These are phyloP conservation scores for Pangasius djambal DNA, from an alignment of 2,797 vertebrate species.

Conservation along the genomic window DNA sequence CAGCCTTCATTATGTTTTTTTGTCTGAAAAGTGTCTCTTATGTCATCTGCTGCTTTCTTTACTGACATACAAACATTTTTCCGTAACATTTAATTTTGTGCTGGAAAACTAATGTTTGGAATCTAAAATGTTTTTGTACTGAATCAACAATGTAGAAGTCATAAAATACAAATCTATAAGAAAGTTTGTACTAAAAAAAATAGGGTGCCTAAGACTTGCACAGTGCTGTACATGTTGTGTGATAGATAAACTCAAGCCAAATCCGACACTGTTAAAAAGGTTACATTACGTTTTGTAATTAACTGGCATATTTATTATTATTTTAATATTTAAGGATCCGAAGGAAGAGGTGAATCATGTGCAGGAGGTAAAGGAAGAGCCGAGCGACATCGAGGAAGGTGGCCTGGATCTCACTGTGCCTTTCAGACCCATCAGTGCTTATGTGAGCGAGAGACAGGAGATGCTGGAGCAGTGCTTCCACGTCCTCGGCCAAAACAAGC, in stretches of 20 bases:
- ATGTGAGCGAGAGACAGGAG: slow-evolving; percentile 83
- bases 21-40: too few species aligned
- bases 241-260: not conserved
- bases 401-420: slow-evolving; percentile 87
- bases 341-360: slow-evolving; percentile 76
- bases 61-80: too few species aligned
- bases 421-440: slow-evolving; percentile 90
- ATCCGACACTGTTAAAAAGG: not conserved
- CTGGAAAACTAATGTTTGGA: too few species aligned
- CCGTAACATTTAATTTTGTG: too few species aligned
- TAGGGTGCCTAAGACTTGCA: too few species aligned
- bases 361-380: slow-evolving; percentile 78
- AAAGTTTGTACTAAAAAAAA: too few species aligned
- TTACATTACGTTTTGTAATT: not conserved
- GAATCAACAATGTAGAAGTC: too few species aligned
- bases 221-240: not conserved
- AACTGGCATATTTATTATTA: not conserved
- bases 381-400: slow-evolving; percentile 93
- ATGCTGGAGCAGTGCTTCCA: slow-evolving; percentile 94
- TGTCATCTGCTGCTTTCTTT: too few species aligned
- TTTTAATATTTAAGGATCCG: slow-evolving; percentile 69
- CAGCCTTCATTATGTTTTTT: too few species aligned
- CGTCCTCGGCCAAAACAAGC: slow-evolving; percentile 89
- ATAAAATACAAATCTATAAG: too few species aligned
- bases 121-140: too few species aligned